Base-by-base conservation (phyloP, 2,888 invertebrate species). In the Dione vanillae region DNA sequence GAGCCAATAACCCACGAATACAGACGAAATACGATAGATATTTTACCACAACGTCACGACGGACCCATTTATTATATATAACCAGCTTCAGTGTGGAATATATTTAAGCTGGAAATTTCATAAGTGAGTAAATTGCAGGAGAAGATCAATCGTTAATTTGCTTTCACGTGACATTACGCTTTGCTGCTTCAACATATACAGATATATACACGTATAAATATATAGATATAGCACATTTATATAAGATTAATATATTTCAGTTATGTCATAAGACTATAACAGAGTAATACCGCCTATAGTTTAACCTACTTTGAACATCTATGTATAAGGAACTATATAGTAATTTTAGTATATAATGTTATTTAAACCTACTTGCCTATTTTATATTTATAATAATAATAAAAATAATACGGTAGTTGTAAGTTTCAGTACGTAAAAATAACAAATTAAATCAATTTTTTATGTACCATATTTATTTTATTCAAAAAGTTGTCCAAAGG, bases 291-390 rank as follows among this genome's bases (percentile, higher is more conserved):
- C 41, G 41, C 40, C 58, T 43, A 59, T 59, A 56, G 3, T 56
- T 37, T 56, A 56, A 56, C 56, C 56, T 56, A 56, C 56, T 56
- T 56, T 37, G 37, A 27, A 61, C 10, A n/a, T 45, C 20, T 43
- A 61, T 54, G 54, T 16, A 54, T 56, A 56, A 16, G 37, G 0
- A 37, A 40, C 16, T 37, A 37, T 37, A 56, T 2, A 27, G 27
- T 27, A 27, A 27, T 0, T 37, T 56, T 11, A 37, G 16, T 56
- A 37, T 16, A 37, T 37, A 16, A 56, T 40, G 10, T 16, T 16
- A 10, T 19, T 19, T 10, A 19, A 49, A 19, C 11, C 19, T 19
- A 16, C 47, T 16, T 47, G 10, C n/a, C n/a, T n/a, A n/a, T n/a
- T n/a, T n/a, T n/a, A n/a, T n/a, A n/a, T n/a, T n/a, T n/a, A n/a